Base-by-base conservation (phyloP, 2,888 invertebrate species). In the Xylophagus ater region DNA sequence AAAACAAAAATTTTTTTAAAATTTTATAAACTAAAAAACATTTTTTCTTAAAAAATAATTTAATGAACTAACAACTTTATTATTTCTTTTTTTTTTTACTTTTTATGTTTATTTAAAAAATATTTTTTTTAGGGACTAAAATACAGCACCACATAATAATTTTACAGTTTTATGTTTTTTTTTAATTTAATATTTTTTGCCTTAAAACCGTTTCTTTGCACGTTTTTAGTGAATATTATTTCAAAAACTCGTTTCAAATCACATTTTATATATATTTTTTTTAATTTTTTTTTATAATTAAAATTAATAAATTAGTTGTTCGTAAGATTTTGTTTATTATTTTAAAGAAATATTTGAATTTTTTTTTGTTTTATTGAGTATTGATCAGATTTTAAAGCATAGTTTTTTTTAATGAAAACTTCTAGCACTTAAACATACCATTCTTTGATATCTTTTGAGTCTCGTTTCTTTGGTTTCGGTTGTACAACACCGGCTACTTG, bases 361-460 rank as follows among this genome's bases (percentile, higher is more conserved):
- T 29, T 3, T 30, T 30, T 30, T 30, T 5, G 17, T 30, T 30
- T 30, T 30, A 4, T 18, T 32, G n/a, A 20, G 4, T 21, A 37
- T 20, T 37, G 30, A 21, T 21, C 21, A 36, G 18, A 37, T 19
- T 19, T 29, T 32, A 12, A 17, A 5, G 10, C 18, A 7, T 15
- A 24, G 31, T 30, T 32, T 10, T 10, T 24, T 18, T 10, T 29
- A n/a, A n/a, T n/a, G n/a, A n/a, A n/a, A n/a, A n/a, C 12, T 19
- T 18, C 35, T 13, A 9, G 21, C 17, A 25, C 55, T 74, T 82
- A 90, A 66, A 92, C 92, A 66, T 92, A 92, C 92, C 92, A 92
- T 73, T 92, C 92, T 71, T 92, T 92, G 60, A 92, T 86, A 62
- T 89, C 88, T 73, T 88, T 87, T 46, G 82, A 76, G 60, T 79